Evolutionary conservation across 2,888 invertebrate genomes (phyloP), one percentile per base, ranked within the genome.

Genomic region (Odontocolon sp.): DNA sequence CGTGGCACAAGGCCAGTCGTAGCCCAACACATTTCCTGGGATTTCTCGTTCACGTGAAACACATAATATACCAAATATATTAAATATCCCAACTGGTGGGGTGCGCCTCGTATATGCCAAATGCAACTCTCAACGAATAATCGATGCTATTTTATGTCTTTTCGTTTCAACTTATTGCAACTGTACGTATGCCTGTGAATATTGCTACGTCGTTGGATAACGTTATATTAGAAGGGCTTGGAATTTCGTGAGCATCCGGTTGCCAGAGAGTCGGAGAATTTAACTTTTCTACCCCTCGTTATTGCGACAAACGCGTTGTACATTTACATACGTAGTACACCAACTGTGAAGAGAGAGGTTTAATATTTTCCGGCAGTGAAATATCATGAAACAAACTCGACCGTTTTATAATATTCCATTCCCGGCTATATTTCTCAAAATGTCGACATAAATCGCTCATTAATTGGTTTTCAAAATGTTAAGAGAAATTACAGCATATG

Each of bases 1-100:
- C 64, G 74, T 69, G 77, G 79, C 79, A 72, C 59, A 67, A 23
- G 47, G 79, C 79, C 80, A 78, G 75, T 80, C 70, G 63, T 14
- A 36, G 9, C 42, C 47, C 40, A 40, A 56, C 50, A 23, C 18
- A 67, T 40, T 21, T 23, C 31, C 59, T 54, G 11, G 68, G 16
- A 33, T 47, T n/a, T 70, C 61, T 47, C 28, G 14, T 21, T 18
- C 56, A 31, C 33, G 8, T 11, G 18, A 68, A 36, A 69, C 33
- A 23, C 56, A 50, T 69, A 26, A 45, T 54, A 23, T 63, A 69
- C 50, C 8, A 33, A 42, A 52, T 47, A 28, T 40, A 69, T 64
- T 26, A 42, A 50, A 68, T 47, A 33, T 50, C 56, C 31, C 63
- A 16, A 47, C 28, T 42, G 33, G 21, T 64, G 23, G 21, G 31